Conservation (phyloP, 2,113 vertebrate species). For the Cyphomyrus discorhynchus region DNA sequence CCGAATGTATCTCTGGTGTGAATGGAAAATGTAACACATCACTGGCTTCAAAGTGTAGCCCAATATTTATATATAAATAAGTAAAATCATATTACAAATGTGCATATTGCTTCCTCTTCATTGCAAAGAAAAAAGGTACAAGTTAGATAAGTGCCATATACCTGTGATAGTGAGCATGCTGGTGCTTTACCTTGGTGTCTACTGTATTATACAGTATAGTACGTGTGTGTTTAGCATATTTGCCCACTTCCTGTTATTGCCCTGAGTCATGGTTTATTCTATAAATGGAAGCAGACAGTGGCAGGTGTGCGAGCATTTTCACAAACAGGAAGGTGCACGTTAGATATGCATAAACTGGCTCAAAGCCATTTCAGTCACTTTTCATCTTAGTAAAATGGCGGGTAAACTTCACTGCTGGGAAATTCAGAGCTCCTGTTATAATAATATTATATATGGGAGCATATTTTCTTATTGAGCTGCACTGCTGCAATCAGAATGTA, state of each 20-base stretch:
- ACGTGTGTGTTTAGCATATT: not conserved
- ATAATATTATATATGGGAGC: not conserved
- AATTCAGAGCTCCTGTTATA: not conserved
- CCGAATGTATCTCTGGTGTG: not conserved
- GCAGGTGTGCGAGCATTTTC: slow-evolving; percentile 6
- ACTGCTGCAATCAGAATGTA: not conserved
- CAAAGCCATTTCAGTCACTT: not conserved
- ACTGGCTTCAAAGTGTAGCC: not conserved
- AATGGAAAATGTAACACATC: not conserved
- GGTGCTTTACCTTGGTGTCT: not conserved
- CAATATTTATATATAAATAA: not conserved
- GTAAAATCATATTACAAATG: not conserved
- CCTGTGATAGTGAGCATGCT: not conserved
- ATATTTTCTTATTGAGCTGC: not conserved
- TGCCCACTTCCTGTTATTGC: slow-evolving; percentile 18
- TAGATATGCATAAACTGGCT: not conserved
- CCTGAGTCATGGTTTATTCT: slow-evolving; percentile 20
- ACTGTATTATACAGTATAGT: slow-evolving; percentile 20
- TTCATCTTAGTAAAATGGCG: not conserved
- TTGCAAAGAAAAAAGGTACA: not conserved
- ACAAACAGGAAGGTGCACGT: slow-evolving; percentile 16
- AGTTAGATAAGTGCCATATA: not conserved
- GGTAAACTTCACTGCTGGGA: not conserved
- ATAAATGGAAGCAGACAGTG: slow-evolving; percentile 5
- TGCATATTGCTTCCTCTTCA: not conserved